Percentiles rank a stretch among this genome's conserved stretches.
phyloP scores from a whole-genome alignment of 2,888 invertebrate species.

The Apamea epomidion region DNA sequence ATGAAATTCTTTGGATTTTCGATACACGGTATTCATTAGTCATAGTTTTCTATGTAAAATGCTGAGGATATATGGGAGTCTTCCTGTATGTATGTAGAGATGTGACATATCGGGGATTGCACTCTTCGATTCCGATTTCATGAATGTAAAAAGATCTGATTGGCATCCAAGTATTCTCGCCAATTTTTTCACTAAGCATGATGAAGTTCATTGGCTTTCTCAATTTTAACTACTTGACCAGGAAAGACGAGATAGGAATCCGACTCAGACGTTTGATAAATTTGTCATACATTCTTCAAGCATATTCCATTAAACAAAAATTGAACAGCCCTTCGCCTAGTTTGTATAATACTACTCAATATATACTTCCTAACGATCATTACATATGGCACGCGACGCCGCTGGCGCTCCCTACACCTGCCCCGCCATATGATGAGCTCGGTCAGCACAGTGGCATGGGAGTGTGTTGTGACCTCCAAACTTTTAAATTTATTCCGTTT shows the following conservation, averaged over 20 bases:
- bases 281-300: neutral
- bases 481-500: slow-evolving; percentile 61
- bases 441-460: slow-evolving; percentile 59
- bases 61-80: neutral
- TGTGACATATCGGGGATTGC: neutral
- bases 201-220: neutral
- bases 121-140: neutral
- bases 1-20: slow-evolving; percentile 49
- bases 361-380: slow-evolving; percentile 56
- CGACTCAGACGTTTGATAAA: neutral
- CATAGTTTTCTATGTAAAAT: slow-evolving; percentile 25
- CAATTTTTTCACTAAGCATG: neutral
- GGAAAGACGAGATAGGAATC: neutral
- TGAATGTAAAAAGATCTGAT: neutral
- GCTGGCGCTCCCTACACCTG: slow-evolving; percentile 71
- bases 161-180: neutral
- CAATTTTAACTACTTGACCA: neutral
- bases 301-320: neutral
- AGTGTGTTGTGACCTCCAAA: slow-evolving; percentile 69
- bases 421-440: slow-evolving; percentile 73
- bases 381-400: slow-evolving; percentile 56
- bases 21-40: slow-evolving; percentile 34
- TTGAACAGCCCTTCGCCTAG: slow-evolving; percentile 25
- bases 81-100: neutral
- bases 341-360: slow-evolving; percentile 41